These are phyloP conservation scores for Nerophis lumbriciformis DNA, from an alignment of 2,113 vertebrate species.

Conservation along the genomic window DNA sequence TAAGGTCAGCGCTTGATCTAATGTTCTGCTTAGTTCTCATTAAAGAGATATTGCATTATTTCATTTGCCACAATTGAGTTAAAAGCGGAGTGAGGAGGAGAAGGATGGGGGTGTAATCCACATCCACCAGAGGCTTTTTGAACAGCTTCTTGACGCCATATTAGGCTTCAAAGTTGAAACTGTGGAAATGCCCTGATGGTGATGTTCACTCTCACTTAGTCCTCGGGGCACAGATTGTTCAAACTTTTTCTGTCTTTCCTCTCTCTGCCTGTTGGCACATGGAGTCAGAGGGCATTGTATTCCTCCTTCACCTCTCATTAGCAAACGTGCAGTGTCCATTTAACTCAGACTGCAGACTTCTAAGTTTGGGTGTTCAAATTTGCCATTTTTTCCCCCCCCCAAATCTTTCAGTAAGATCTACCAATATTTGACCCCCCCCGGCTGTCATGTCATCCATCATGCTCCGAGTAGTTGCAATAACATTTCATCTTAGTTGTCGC, in stretches of 20 bases:
- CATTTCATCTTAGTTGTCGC: constrained; percentile 44
- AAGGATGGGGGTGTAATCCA: constrained; percentile 27
- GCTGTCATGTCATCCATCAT: constrained; percentile 48
- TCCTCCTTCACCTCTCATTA: background rate
- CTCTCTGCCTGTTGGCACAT: background rate
- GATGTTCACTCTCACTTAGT: background rate
- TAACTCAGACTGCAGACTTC: background rate
- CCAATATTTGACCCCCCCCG: background rate
- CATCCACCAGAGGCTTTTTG: constrained; percentile 64
- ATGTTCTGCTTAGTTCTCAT: constrained; percentile 79
- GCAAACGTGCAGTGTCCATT: too few species aligned
- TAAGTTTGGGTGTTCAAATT: background rate
- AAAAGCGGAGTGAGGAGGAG: constrained; percentile 23
- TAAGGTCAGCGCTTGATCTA: constrained; percentile 75
- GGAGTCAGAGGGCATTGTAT: background rate
- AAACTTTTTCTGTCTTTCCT: background rate
- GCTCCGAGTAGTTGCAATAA: constrained; percentile 55
- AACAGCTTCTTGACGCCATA: constrained; percentile 44
- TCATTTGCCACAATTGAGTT: constrained; percentile 77
- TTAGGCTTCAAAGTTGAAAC: constrained; percentile 36
- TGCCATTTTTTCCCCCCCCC: too few species aligned
- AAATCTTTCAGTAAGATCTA: background rate
- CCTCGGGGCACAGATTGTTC: background rate
- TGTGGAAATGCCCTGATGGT: constrained; percentile 5
- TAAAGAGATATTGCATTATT: constrained; percentile 79